A percentile compares a stretch with the other conserved stretches of the same genome.
Evolutionary conservation across 2,888 invertebrate species (phyloP).

Genomic region (Cremastinae sp.): DNA sequence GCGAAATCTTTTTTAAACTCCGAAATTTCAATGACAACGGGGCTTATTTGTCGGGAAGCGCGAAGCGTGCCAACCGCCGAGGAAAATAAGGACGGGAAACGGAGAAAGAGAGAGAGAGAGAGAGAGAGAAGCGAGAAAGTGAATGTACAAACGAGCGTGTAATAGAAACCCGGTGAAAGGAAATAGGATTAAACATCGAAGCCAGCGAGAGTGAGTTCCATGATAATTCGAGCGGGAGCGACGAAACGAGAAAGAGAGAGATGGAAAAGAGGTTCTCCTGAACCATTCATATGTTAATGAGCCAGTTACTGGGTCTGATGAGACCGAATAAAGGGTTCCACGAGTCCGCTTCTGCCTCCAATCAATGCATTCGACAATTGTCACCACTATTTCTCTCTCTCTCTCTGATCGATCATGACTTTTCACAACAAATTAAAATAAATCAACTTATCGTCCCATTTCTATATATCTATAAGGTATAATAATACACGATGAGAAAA

Average conservation of each 20-base stretch:
- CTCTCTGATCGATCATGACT: constrained; percentile 40
- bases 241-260: constrained; percentile 27
- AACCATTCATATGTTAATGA: constrained; percentile 56
- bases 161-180: constrained; percentile 61
- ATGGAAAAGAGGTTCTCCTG: constrained; percentile 40
- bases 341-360: not conserved
- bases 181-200: constrained; percentile 65
- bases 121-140: constrained; percentile 17
- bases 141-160: constrained; percentile 58
- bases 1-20: constrained; percentile 2
- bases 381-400: too few species aligned
- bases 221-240: constrained; percentile 12
- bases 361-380: constrained; percentile 10
- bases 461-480: too few species aligned
- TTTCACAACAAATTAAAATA: too few species aligned
- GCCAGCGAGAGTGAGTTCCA: constrained; percentile 39
- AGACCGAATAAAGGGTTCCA: constrained; percentile 34
- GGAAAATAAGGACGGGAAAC: not conserved
- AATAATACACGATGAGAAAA: too few species aligned
- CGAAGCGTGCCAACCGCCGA: constrained; percentile 31
- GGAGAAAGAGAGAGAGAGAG: constrained; percentile 5
- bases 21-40: constrained; percentile 40
- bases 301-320: constrained; percentile 53
- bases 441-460: too few species aligned
- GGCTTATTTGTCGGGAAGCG: constrained; percentile 40